Conservation (phyloP, 2,113 vertebrate species). For the Macquaria ambigua region DNA sequence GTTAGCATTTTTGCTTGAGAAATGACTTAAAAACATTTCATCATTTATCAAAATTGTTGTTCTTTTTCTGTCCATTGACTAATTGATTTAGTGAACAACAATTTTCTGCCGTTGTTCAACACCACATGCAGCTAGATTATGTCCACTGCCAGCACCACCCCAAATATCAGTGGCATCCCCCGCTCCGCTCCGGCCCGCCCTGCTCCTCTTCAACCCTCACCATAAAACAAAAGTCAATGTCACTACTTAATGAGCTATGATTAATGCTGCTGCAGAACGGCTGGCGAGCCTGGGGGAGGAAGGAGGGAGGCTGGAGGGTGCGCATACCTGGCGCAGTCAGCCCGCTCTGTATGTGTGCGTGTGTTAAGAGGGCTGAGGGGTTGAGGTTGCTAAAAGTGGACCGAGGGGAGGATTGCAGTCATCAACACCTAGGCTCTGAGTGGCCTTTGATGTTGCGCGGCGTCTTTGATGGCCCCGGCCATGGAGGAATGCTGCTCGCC, state of each 20-base stretch:
- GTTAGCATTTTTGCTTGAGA: background rate
- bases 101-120: background rate
- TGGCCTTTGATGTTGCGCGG: slow-evolving; percentile 81
- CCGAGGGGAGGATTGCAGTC: slow-evolving; percentile 80
- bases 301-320: slow-evolving; percentile 36
- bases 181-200: background rate
- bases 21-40: background rate
- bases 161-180: slow-evolving; percentile 46
- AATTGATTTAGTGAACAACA: background rate
- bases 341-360: slow-evolving; percentile 33
- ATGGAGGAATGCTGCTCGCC: slow-evolving; percentile 76
- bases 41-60: background rate
- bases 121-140: background rate
- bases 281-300: slow-evolving; percentile 1
- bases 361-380: slow-evolving; percentile 36
- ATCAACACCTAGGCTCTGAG: slow-evolving; percentile 83
- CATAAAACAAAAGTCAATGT: slow-evolving; percentile 72
- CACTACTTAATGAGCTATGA: slow-evolving; percentile 75
- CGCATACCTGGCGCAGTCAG: slow-evolving; percentile 62
- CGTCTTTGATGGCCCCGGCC: slow-evolving; percentile 80
- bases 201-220: slow-evolving; percentile 15
- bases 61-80: background rate
- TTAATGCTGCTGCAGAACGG: slow-evolving; percentile 61
- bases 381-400: slow-evolving; percentile 82
- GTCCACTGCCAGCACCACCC: slow-evolving; percentile 19